These are phyloP conservation scores for Casuarius casuarius DNA, from an alignment of 2,113 vertebrate species.

Conservation along the genomic window DNA sequence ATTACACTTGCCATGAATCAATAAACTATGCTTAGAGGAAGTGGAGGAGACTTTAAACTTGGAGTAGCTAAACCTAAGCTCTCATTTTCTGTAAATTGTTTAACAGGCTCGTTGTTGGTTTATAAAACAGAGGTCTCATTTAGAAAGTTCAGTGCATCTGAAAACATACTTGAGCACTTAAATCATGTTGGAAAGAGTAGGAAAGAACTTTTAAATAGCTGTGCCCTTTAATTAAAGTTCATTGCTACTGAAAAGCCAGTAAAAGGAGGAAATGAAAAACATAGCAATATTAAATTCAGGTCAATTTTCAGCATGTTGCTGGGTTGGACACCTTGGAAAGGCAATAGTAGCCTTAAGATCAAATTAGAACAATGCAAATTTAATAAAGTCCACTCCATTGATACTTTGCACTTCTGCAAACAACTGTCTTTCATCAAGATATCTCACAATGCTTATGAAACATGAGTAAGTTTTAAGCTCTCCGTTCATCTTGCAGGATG, in stretches of 20 bases:
- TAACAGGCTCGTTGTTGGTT: background rate
- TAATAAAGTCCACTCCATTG: slow-evolving; percentile 17
- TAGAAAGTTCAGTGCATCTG: background rate
- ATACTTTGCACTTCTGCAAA: background rate
- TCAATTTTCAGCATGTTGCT: slow-evolving; percentile 19
- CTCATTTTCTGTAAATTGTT: background rate
- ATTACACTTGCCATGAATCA: background rate
- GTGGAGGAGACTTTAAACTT: background rate
- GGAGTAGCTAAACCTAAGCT: background rate
- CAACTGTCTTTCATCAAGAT: background rate
- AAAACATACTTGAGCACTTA: background rate
- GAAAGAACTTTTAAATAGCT: background rate
- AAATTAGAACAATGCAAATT: background rate
- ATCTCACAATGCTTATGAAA: background rate
- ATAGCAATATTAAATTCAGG: slow-evolving; percentile 20
- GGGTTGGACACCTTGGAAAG: background rate
- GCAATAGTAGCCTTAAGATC: background rate
- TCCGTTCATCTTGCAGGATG: background rate
- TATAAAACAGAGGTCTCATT: background rate
- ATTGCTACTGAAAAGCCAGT: background rate
- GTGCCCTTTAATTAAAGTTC: slow-evolving; percentile 13
- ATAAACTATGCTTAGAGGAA: background rate
- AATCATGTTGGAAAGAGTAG: background rate
- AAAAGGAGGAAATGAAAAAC: slow-evolving; percentile 25
- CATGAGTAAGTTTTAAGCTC: background rate